phyloP scores from a whole-genome alignment of 2,888 invertebrate species.

The Cephus pygmeus region DNA sequence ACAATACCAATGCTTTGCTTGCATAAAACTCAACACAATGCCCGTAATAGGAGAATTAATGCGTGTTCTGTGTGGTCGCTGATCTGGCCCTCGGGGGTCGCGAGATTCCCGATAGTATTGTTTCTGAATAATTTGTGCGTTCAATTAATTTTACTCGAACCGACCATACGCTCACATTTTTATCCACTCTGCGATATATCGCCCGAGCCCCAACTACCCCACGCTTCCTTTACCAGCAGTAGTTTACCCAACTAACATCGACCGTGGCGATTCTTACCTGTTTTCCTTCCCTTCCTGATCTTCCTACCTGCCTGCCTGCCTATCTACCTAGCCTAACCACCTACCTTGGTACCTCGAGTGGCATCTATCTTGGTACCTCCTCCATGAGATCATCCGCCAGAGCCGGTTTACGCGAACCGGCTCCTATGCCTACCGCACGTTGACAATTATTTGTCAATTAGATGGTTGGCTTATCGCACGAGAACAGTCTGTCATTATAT shows the following conservation, averaged over 20 bases:
- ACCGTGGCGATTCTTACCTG: neutral
- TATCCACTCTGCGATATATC: slow-evolving; percentile 3
- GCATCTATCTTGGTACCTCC: slow-evolving; percentile 9
- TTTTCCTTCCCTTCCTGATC: neutral
- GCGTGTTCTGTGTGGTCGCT: slow-evolving; percentile 58
- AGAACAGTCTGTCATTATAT: slow-evolving; percentile 17
- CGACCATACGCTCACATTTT: slow-evolving; percentile 43
- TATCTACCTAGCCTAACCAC: slow-evolving; percentile 21
- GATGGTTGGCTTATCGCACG: slow-evolving; percentile 12
- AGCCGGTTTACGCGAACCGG: neutral
- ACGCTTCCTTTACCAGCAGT: neutral
- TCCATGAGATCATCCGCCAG: slow-evolving; percentile 3
- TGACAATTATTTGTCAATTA: slow-evolving; percentile 18
- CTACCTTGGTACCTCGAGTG: neutral
- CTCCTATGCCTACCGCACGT: neutral
- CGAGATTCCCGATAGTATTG: slow-evolving; percentile 59
- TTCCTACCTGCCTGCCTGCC: neutral
- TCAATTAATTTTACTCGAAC: slow-evolving; percentile 55
- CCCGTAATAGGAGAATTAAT: slow-evolving; percentile 59
- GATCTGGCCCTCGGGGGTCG: slow-evolving; percentile 30
- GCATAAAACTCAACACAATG: slow-evolving; percentile 42
- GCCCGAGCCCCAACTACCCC: neutral
- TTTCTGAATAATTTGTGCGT: slow-evolving; percentile 51
- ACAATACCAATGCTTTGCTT: slow-evolving; percentile 25
- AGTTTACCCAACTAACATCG: neutral